Evolutionary conservation across 2,888 invertebrate genomes (phyloP), one percentile per base, ranked within the genome.

Genomic region (Oxycera nigricornis): DNA sequence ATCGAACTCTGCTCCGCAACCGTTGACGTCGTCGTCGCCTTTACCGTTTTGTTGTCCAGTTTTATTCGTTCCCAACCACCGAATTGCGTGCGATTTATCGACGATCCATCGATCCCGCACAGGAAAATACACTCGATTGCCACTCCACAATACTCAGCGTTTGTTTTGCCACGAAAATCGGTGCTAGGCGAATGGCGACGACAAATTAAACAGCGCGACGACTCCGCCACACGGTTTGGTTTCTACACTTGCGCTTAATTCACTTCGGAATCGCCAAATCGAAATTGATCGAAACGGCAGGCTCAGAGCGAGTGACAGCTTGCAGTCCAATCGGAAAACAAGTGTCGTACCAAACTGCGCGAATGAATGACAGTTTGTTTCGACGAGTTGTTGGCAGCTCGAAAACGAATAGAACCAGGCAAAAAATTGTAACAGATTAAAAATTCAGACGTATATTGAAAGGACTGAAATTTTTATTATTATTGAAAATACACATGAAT

Each of bases 111-210:
- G 59, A 30, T 11, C 6, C 24, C 24, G 30, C 59, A 24, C 14
- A 26, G 17, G 31, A 30, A 55, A 55, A 9, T 55, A 6, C n/a
- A n/a, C n/a, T n/a, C n/a, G n/a, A n/a, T n/a, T n/a, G n/a, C n/a
- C n/a, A n/a, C n/a, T n/a, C n/a, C n/a, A n/a, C n/a, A n/a, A n/a
- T n/a, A n/a, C n/a, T n/a, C n/a, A n/a, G n/a, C n/a, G n/a, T n/a
- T n/a, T n/a, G n/a, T n/a, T n/a, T n/a, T 65, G 30, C 39, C 41
- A 20, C 2, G 70, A 70, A 55, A 26, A 70, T 52, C 31, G n/a
- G n/a, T n/a, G n/a, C 35, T 31, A 20, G 22, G 26, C 72, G 72
- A 72, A 72, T 72, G 72, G 72, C 72, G 72, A 72, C 72, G 55
- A 72, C 72, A 72, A 55, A 35, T 35, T n/a, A 11, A 35, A 70